These are phyloP conservation scores for Siphamia tubifer DNA, from an alignment of 2,113 vertebrate species.

Conservation along the genomic window DNA sequence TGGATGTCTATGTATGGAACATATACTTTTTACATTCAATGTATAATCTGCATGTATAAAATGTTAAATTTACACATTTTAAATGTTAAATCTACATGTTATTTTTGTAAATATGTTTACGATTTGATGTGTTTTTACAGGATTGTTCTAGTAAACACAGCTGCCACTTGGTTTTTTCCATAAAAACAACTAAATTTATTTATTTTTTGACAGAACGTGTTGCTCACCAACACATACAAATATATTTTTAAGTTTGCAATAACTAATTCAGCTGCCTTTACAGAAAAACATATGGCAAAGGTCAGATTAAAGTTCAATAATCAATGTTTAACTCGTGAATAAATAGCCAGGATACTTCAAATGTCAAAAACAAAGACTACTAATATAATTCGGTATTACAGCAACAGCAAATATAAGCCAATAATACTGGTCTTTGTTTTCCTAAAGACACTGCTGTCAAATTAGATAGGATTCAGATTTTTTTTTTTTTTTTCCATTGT, in stretches of 20 bases:
- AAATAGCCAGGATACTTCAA: constrained; percentile 2
- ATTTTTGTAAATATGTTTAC: no score
- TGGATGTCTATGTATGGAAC: no score
- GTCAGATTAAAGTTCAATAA: constrained; percentile 31
- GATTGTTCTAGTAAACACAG: no score
- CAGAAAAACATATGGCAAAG: constrained; percentile 28
- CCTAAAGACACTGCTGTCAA: not conserved
- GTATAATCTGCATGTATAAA: no score
- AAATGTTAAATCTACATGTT: no score
- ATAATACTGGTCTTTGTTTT: not conserved
- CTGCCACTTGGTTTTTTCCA: no score
- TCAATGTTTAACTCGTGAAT: constrained; percentile 3
- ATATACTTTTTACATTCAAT: no score
- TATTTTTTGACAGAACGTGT: no score
- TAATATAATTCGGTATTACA: constrained; percentile 1
- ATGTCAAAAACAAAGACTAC: not conserved
- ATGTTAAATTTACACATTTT: no score
- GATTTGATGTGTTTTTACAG: no score
- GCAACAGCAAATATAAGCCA: not conserved
- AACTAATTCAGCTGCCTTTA: constrained; percentile 20
- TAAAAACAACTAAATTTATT: no score
- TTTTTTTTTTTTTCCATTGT: not conserved
- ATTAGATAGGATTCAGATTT: not conserved
- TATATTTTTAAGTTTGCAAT: constrained; percentile 36
- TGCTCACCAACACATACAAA: no score